Evolutionary conservation across 2,888 invertebrate species (phyloP), one percentile per base, ranked within the genome.

Genomic region (Cerastis rubricosa): DNA sequence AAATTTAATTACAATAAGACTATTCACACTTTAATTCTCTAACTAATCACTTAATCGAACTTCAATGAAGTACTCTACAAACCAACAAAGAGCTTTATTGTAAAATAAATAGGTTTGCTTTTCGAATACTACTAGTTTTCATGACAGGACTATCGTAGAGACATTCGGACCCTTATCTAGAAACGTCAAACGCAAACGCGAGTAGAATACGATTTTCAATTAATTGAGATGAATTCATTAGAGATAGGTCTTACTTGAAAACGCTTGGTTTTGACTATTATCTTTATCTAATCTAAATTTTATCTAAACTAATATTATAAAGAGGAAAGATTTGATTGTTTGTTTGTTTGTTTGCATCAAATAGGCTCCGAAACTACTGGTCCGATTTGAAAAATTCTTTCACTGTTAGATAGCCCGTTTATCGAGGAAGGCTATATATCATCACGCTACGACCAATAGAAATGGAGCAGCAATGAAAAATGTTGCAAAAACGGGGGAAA

Each of bases 161-260:
- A 80, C 54, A 79, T 74, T 80, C 45, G 51, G 29, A 66, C 65
- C 69, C 59, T 75, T 78, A 78, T 78, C 79, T 69, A 29, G 17
- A 79, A 70, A 61, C 47, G 75, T 80, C 80, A 75, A 70, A 3
- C 66, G 66, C 80, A 80, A 78, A 78, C 40, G 74, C 29, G n/a
- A 66, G 25, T 11, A 3, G 59, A 70, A 74, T 61, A 43, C n/a
- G 78, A 47, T 72, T 77, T n/a, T 72, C 54, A 68, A 73, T 73
- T 67, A 29, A 71, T 77, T 71, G 45, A 61, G 71, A 66, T 71
- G 35, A 59, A 57, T 71, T 45, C 2, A 65, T 59, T 51, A 57
- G 47, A 71, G 51, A 1, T 17, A 22, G 63, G 22, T 59, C 9
- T 49, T 69, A 59, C n/a, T 70, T 40, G 70, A 59, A 12, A 57